A percentile compares a stretch with the other conserved stretches of the same genome.
These are phyloP conservation scores for Crotalus helleri DNA, from an alignment of 2,113 vertebrate species.

Conservation along the genomic window DNA sequence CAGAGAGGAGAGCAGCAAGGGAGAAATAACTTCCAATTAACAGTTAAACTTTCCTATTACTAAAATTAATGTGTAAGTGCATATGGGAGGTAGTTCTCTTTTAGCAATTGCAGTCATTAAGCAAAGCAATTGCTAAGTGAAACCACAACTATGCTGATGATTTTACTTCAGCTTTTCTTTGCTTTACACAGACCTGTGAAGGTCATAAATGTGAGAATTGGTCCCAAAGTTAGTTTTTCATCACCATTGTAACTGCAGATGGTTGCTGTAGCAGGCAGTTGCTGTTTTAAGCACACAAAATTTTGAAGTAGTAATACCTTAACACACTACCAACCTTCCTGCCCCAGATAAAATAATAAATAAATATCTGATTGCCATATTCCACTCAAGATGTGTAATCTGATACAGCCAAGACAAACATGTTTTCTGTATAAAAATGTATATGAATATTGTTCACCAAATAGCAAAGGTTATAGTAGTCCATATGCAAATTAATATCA, in stretches of 20 bases:
- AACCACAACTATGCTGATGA: not conserved
- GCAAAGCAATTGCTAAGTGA: not conserved
- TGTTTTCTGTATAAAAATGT: not conserved
- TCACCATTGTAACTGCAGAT: not conserved
- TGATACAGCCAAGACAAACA: not conserved
- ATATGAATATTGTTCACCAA: not conserved
- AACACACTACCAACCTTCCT: not conserved
- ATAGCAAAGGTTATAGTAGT: not conserved
- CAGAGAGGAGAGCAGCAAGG: slow-evolving; percentile 3
- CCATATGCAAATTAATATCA: not conserved
- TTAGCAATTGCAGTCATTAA: not conserved
- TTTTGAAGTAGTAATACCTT: not conserved
- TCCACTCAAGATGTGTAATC: not conserved
- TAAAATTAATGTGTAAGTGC: not conserved
- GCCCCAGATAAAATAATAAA: not conserved
- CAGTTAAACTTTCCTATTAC: slow-evolving; percentile 19
- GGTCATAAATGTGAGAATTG: not conserved
- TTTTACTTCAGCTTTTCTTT: not conserved
- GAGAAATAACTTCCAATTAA: slow-evolving; percentile 19
- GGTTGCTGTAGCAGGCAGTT: not conserved
- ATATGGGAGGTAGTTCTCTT: not conserved
- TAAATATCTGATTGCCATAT: not conserved
- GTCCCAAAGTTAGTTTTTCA: not conserved
- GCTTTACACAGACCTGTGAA: not conserved
- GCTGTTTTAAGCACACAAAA: not conserved